Base-by-base conservation (phyloP, 2,797 vertebrate genomes). In the Calcarius lapponicus region DNA sequence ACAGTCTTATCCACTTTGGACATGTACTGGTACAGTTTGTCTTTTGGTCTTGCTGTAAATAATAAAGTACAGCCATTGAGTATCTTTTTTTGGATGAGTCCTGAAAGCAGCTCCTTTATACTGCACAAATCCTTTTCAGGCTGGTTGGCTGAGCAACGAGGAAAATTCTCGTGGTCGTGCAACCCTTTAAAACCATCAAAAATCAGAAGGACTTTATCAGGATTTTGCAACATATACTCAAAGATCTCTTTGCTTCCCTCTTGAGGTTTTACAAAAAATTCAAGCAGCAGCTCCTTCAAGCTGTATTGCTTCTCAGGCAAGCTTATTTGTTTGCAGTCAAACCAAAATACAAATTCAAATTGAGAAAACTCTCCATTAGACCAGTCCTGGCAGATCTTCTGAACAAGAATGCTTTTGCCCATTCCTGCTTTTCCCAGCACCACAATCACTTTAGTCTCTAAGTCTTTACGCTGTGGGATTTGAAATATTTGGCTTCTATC, bases 331-430 rank as follows among this genome's bases (percentile, higher is more conserved):
- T 97, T 98, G 86, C 98, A 98, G 26, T 99, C 98, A 69, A 99
- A 80, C 53, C 98, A 73, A 97, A 99, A 99, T 45, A 99, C 97
- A 72, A 99, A 99, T 95, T 99, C 98, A 87, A 99, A 99, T n/a
- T 98, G 98, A 7, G 98, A 97, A 78, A 99, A 93, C 78, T 91
- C 88, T 73, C 98, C 98, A 4, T 70, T 65, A 36, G 98, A 98
- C 99, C 99, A 99, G 91, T 99, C 98, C 14, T 97, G 95, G 86
- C 98, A 98, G 92, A 99, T 97, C 34, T 98, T 98, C 92, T 93
- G 98, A 67, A 98, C 96, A 42, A 99, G 97, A 12, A 97, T 97
- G 64, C 98, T 99, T 97, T 99, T 99, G 10, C 99, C 99, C 94
- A 98, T 98, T 36, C 99, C 98, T 0, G 98, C 98, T 80, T 98